phyloP scores from a whole-genome alignment of 2,113 vertebrate species.

The Martes martes region DNA sequence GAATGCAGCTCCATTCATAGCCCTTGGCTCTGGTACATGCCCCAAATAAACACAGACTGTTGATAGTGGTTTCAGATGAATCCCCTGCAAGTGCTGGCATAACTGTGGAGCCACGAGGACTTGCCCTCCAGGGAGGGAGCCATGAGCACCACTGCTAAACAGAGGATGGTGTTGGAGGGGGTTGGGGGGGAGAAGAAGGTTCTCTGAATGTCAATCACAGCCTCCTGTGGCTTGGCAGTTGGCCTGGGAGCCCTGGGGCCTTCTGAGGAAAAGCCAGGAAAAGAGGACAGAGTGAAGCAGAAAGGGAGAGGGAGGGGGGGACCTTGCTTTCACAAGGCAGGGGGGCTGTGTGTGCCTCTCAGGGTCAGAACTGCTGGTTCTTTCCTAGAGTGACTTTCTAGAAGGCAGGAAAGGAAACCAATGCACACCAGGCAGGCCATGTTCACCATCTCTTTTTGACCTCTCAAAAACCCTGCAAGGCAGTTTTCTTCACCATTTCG shows the following conservation, averaged over 20 bases:
- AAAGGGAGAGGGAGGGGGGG: not conserved
- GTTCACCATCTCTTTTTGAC: not conserved
- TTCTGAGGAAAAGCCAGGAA: constrained; percentile 36
- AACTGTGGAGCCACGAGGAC: not conserved
- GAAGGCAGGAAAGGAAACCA: not conserved
- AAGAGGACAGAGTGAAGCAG: not conserved
- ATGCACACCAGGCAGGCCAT: not conserved
- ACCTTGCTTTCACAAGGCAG: not conserved
- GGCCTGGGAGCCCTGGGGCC: constrained; percentile 7
- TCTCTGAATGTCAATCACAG: constrained; percentile 24
- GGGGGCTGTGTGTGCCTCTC: not conserved
- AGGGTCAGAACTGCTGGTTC: not conserved
- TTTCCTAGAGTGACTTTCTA: not conserved
- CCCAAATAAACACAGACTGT: constrained; percentile 67
- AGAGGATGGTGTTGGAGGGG: not conserved
- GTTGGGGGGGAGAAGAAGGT: not conserved
- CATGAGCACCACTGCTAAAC: constrained; percentile 49
- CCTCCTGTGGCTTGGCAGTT: constrained; percentile 30
- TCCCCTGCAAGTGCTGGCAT: constrained; percentile 66
- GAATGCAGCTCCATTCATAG: constrained; percentile 56
- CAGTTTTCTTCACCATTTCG: not conserved
- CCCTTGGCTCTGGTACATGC: constrained; percentile 42
- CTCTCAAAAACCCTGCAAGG: not conserved
- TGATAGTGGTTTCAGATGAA: constrained; percentile 69
- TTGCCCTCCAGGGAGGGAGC: constrained; percentile 59